These are phyloP conservation scores for Fukomys damarensis DNA, from an alignment of 2,113 vertebrate species.

Conservation along the genomic window DNA sequence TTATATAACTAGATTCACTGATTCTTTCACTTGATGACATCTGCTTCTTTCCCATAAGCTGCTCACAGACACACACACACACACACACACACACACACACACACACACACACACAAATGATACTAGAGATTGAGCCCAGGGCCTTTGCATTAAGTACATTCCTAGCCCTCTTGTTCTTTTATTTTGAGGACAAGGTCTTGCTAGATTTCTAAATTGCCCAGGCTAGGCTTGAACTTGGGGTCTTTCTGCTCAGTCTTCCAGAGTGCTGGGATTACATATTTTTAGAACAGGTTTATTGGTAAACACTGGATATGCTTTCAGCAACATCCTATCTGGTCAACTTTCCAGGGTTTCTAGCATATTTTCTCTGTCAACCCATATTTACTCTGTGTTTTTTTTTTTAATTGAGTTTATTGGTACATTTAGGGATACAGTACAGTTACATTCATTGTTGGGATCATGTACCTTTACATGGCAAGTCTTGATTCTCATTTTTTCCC, in stretches of 20 bases:
- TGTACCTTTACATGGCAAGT: too few relatives aligned
- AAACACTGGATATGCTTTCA: slow-evolving; percentile 23
- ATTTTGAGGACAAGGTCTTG: not conserved
- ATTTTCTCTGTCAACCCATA: not conserved
- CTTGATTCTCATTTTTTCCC: too few relatives aligned
- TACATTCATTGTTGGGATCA: too few relatives aligned
- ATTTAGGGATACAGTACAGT: too few relatives aligned
- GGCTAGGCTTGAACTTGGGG: not conserved
- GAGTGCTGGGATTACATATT: not conserved
- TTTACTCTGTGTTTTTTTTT: not conserved
- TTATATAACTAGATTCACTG: not conserved
- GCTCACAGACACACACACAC: not conserved
- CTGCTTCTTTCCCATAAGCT: slow-evolving; percentile 10
- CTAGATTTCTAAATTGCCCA: not conserved
- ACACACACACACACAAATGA: not conserved
- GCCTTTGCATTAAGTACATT: not conserved
- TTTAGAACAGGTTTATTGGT: not conserved
- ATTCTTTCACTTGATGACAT: not conserved
- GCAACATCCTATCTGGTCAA: not conserved
- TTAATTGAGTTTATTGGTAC: too few relatives aligned
- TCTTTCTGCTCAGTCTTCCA: not conserved
- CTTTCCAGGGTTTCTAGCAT: not conserved
- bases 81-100: not conserved
- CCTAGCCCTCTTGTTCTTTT: not conserved
- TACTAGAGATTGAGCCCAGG: not conserved